Conservation (phyloP, 1,140 invertebrate genomes). For the Drosophila nigrodunni region DNA sequence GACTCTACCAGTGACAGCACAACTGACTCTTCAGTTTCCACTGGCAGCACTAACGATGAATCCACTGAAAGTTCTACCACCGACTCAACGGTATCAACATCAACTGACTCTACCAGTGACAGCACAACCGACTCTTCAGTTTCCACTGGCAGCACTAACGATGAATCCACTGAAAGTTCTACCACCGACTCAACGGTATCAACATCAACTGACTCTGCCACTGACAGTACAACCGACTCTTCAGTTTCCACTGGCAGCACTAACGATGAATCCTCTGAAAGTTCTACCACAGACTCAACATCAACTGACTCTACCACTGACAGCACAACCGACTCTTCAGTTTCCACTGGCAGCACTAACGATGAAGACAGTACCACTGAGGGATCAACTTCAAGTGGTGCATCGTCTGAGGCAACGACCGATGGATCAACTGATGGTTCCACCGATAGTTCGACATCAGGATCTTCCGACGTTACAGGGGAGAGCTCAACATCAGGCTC, state of each 20-base stretch:
- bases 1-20: too few relatives aligned
- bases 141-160: constrained; percentile 7
- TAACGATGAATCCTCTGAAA: constrained; percentile 1
- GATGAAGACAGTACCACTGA: not conserved
- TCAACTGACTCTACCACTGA: constrained; percentile 8
- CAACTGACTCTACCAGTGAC: constrained; percentile 44
- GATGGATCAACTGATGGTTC: too few relatives aligned
- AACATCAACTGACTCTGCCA: constrained; percentile 6
- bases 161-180: not conserved
- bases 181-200: constrained; percentile 10
- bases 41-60: not conserved
- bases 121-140: constrained; percentile 24
- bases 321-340: too few relatives aligned
- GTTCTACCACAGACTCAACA: constrained; percentile 7
- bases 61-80: constrained; percentile 47
- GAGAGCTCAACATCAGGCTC: too few relatives aligned
- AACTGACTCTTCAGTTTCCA: too few relatives aligned
- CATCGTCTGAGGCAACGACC: too few relatives aligned
- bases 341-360: too few relatives aligned
- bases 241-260: too few relatives aligned
- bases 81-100: constrained; percentile 49
- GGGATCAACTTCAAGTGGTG: constrained; percentile 22
- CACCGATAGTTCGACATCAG: too few relatives aligned
- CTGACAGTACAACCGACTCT: too few relatives aligned
- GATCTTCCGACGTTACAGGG: too few relatives aligned